Evolutionary conservation across 2,797 vertebrate genomes (phyloP).

Genomic region (Lepilemur septentrionalis): DNA sequence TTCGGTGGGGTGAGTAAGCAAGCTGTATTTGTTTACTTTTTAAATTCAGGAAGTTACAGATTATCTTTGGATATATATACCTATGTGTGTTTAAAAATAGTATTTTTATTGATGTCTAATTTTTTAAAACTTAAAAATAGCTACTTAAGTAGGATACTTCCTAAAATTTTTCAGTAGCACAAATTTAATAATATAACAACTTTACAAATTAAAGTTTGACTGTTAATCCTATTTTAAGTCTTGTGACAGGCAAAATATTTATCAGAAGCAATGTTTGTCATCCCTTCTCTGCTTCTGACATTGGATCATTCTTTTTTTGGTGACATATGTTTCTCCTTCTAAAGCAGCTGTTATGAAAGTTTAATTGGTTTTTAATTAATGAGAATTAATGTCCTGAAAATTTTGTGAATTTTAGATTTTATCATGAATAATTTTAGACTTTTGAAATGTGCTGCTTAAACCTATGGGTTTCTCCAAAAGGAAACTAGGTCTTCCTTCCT

Average conservation of each 20-base stretch:
- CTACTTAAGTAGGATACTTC: not conserved
- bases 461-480: not conserved
- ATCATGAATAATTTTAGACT: not conserved
- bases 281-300: not conserved
- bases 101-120: not conserved
- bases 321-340: constrained; percentile 52
- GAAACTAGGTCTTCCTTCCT: not conserved
- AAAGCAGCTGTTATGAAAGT: constrained; percentile 49
- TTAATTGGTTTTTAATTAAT: constrained; percentile 57
- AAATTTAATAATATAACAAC: not conserved
- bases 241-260: constrained; percentile 47
- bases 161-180: not conserved
- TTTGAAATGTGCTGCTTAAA: not conserved
- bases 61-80: not conserved
- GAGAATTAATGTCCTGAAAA: constrained; percentile 47
- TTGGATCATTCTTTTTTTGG: constrained; percentile 39
- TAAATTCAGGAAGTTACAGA: not conserved
- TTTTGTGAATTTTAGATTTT: constrained; percentile 29
- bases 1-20: not conserved
- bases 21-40: not conserved
- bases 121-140: constrained; percentile 21
- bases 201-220: constrained; percentile 14
- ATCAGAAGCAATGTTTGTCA: constrained; percentile 14
- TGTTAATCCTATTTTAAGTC: constrained; percentile 32
- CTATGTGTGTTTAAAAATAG: not conserved